Conservation (phyloP, 2,797 vertebrate genomes). For the Melanotaenia maccullochi region DNA sequence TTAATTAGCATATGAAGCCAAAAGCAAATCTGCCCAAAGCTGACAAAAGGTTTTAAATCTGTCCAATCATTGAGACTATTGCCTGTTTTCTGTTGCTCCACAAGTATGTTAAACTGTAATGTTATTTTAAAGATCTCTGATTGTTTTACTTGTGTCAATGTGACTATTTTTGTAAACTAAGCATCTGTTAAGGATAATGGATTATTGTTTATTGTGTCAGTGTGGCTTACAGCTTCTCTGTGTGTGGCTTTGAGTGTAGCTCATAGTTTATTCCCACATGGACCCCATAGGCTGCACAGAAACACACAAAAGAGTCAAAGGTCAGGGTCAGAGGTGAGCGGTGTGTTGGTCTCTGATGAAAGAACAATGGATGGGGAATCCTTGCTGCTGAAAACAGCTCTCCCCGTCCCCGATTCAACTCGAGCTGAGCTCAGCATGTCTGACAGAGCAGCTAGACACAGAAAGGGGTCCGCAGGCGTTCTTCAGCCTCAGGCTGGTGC, state of each 20-base stretch:
- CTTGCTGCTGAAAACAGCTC: slow-evolving; percentile 49
- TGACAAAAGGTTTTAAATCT: neutral
- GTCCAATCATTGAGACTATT: neutral
- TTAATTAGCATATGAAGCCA: neutral
- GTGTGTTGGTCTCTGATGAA: slow-evolving; percentile 40
- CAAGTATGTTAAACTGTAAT: neutral
- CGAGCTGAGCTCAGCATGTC: slow-evolving; percentile 61
- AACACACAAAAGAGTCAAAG: slow-evolving; percentile 58
- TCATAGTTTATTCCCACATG: slow-evolving; percentile 42
- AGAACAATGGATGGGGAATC: slow-evolving; percentile 56
- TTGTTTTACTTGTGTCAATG: slow-evolving; percentile 1
- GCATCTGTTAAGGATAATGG: neutral
- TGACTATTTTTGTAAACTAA: neutral
- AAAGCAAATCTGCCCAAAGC: neutral
- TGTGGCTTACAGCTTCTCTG: slow-evolving; percentile 11
- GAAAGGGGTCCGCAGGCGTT: slow-evolving; percentile 24
- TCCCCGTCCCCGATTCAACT: slow-evolving; percentile 36
- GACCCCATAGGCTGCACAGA: slow-evolving; percentile 14
- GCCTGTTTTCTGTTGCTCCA: neutral
- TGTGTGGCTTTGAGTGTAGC: slow-evolving; percentile 45
- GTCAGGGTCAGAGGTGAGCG: slow-evolving; percentile 62
- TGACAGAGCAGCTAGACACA: slow-evolving; percentile 14
- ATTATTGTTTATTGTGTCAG: slow-evolving; percentile 9
- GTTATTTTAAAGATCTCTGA: neutral
- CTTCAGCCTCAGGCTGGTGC: slow-evolving; percentile 31